Evolutionary conservation across 2,797 vertebrate species (phyloP).

Genomic region (Labeo calbasu): DNA sequence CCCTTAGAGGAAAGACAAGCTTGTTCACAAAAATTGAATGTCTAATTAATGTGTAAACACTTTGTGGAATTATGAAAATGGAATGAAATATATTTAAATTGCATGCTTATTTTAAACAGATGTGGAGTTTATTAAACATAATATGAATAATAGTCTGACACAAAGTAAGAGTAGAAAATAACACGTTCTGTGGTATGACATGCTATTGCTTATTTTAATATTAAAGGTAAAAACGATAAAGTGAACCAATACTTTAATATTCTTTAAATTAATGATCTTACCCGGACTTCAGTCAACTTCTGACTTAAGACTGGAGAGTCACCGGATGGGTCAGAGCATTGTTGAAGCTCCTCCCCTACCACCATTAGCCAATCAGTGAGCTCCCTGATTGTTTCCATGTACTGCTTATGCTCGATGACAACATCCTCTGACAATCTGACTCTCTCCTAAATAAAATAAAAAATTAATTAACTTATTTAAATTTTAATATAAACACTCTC

Average conservation of each 20-base stretch:
- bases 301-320: slow-evolving; percentile 85
- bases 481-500: not conserved
- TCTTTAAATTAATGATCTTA: slow-evolving; percentile 69
- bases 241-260: not conserved
- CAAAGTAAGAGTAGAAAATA: not conserved
- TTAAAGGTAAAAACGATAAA: not conserved
- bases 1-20: not conserved
- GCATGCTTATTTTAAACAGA: not conserved
- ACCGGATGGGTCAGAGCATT: slow-evolving; percentile 91
- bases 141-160: not conserved
- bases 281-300: slow-evolving; percentile 90
- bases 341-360: slow-evolving; percentile 93
- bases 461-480: not conserved
- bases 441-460: slow-evolving; percentile 80
- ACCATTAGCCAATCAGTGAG: slow-evolving; percentile 96
- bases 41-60: not conserved
- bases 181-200: not conserved
- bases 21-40: not conserved
- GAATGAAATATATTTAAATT: not conserved
- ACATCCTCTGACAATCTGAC: slow-evolving; percentile 88
- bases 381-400: slow-evolving; percentile 92
- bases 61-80: not conserved
- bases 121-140: slow-evolving; percentile 1
- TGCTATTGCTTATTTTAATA: not conserved
- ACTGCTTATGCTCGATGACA: slow-evolving; percentile 92